Evolutionary conservation across 2,797 vertebrate species (phyloP), one percentile per base, ranked within the genome.

Genomic region (Phalanger gymnotis): DNA sequence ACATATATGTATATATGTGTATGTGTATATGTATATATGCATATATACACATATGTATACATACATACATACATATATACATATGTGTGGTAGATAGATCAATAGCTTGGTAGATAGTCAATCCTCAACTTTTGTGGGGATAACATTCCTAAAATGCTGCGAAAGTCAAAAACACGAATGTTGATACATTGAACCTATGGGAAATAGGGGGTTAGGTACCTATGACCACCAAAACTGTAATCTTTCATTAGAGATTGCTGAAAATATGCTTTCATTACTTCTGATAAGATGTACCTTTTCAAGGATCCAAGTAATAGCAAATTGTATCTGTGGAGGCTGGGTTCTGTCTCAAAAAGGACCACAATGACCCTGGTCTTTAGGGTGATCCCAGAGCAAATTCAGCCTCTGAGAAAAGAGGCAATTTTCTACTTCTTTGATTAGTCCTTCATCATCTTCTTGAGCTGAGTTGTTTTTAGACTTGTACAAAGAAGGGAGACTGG

Each of bases 401-500:
- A 22, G 4, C 1, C 52, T 6, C 31, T 58, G 51, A 9, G 57
- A 10, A 19, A n/a, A 9, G 31, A 92, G 22, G 40, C 7, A 4
- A 81, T 81, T 81, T 81, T 81, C 40, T 22, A 25, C 22, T 81
- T 81, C 34, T 28, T 73, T 11, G 22, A 10, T 90, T 90, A n/a
- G 53, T 9, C 11, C 12, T 87, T 91, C 61, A 90, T 16, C 53
- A 16, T 56, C 47, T 52, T 90, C 12, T 58, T 93, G 87, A 92
- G 30, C 31, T 91, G 1, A 12, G 40, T 93, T 91, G 51, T 96
- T 94, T 31, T 51, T 95, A 34, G 47, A 92, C 40, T 91, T 87
- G 57, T 34, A 93, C 89, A 87, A 73, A 94, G 89, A 87, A 94
- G 73, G 10, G 51, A 94, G 34, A 54, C 6, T 54, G 95, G n/a